Conservation (phyloP, 1,140 invertebrate species). For the Drosophila athabasca region DNA sequence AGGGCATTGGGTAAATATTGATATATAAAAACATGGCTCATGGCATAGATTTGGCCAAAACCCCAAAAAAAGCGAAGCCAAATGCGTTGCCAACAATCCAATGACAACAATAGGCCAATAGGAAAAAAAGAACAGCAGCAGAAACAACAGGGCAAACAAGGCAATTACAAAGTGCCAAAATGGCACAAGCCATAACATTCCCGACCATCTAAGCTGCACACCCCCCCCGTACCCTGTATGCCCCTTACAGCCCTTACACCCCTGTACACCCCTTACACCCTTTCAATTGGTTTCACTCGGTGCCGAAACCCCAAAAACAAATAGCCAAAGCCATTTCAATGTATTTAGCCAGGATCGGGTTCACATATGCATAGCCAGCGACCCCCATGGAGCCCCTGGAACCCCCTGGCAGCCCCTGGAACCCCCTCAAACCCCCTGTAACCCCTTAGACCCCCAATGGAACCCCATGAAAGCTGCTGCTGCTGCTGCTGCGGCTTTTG, state of each 20-base stretch:
- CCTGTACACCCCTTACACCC: no score
- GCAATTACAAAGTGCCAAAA: slow-evolving; percentile 81
- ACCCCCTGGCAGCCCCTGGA: no score
- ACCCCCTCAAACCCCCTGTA: slow-evolving; percentile 4
- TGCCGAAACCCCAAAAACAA: slow-evolving; percentile 66
- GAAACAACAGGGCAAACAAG: slow-evolving; percentile 76
- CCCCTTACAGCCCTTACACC: no score
- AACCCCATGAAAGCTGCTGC: slow-evolving; percentile 11
- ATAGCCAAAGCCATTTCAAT: slow-evolving; percentile 79
- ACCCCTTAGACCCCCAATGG: no score
- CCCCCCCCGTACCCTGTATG: no score
- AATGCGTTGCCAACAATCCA: slow-evolving; percentile 71
- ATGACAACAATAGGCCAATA: slow-evolving; percentile 68
- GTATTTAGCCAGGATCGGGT: slow-evolving; percentile 72
- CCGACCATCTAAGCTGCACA: slow-evolving; percentile 17
- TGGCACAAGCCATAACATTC: slow-evolving; percentile 77
- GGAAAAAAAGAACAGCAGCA: slow-evolving; percentile 15
- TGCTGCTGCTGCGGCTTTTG: slow-evolving; percentile 70
- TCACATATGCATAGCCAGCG: slow-evolving; percentile 67
- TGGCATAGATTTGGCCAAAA: slow-evolving; percentile 69
- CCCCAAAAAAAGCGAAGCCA: slow-evolving; percentile 52
- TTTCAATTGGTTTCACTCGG: no score
- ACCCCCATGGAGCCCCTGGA: slow-evolving; percentile 33
- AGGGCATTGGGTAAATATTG: slow-evolving; percentile 59
- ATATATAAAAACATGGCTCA: slow-evolving; percentile 72